Evolutionary conservation across 2,113 vertebrate genomes (phyloP), one percentile per base, ranked within the genome.

Genomic region (Oriolus oriolus): DNA sequence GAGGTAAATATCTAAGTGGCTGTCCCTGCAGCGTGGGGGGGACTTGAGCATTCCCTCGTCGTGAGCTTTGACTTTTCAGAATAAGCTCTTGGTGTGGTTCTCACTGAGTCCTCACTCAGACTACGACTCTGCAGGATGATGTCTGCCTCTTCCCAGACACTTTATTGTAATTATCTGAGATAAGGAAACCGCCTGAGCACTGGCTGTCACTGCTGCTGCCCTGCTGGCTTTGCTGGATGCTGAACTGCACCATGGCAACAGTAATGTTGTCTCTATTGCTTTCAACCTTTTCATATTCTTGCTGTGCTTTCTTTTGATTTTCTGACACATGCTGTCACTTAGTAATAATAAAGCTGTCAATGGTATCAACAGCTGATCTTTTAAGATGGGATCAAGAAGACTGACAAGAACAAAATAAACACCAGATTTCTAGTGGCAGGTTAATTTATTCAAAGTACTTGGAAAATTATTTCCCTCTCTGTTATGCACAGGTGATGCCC

Each of bases 271-370:
- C 63, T 76, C 82, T 94, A 23, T 74, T 44, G 54, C 82, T 90
- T 86, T 83, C 90, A 95, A 91, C 56, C 71, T 93, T 92, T 85
- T 90, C 71, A 41, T 77, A 37, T 52, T 80, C 84, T 91, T 74
- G 49, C 75, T 83, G 42, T 42, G 54, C 70, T 90, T 90, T 85
- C 59, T 77, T 81, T 54, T 87, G 78, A 70, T 91, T 96, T 93
- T 76, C 66, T 93, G 91, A 90, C 84, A 92, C 56, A 23, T 47
- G 41, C 85, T 95, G 92, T 84, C 90, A 65, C 70, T 85, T 85
- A 59, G 22, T 31, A 86, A 85, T 94, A 92, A 84, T 90, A 84
- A 94, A 96, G 68, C 54, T 94, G 92, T 81, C 93, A 88, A 10
- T 68, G 52, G 13, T 77, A 87, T 74, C 44, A 80, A 59, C 50